Conservation (phyloP, 1,140 invertebrate species). For the Tribolium castaneum region DNA sequence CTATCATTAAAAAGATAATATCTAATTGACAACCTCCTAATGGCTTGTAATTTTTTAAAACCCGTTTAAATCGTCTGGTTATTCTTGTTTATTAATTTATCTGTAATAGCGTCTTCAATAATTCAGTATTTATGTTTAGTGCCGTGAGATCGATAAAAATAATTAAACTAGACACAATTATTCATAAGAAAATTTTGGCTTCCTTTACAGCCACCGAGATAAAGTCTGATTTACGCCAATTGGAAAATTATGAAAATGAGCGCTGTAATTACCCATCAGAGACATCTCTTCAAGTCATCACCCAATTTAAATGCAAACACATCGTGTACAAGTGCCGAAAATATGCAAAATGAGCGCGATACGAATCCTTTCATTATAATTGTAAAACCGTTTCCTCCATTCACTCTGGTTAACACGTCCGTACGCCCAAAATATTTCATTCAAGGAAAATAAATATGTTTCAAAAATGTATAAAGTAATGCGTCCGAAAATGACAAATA, state of each 20-base stretch:
- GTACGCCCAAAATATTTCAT: background rate
- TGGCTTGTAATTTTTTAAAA: background rate
- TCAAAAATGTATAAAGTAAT: conserved; percentile 46
- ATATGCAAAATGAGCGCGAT: conserved; percentile 5
- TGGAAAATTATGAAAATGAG: conserved; percentile 20
- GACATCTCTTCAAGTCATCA: background rate
- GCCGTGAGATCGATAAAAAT: background rate
- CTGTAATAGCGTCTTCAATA: background rate
- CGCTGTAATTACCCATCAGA: background rate
- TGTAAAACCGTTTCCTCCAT: conserved; percentile 26
- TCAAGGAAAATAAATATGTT: background rate
- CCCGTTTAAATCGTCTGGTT: background rate
- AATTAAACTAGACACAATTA: background rate
- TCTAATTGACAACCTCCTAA: background rate
- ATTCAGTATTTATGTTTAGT: background rate
- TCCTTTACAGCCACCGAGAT: background rate
- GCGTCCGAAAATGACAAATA: conserved; percentile 56
- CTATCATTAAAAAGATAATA: background rate
- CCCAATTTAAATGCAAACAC: conserved; percentile 13
- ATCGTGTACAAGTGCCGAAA: background rate
- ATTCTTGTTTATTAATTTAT: background rate
- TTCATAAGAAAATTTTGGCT: background rate
- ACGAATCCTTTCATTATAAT: conserved; percentile 21
- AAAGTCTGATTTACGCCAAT: background rate
- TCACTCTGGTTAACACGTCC: background rate